Evolutionary conservation across 2,888 invertebrate genomes (phyloP), one percentile per base, ranked within the genome.

Genomic region (Leistus spinibarbis): DNA sequence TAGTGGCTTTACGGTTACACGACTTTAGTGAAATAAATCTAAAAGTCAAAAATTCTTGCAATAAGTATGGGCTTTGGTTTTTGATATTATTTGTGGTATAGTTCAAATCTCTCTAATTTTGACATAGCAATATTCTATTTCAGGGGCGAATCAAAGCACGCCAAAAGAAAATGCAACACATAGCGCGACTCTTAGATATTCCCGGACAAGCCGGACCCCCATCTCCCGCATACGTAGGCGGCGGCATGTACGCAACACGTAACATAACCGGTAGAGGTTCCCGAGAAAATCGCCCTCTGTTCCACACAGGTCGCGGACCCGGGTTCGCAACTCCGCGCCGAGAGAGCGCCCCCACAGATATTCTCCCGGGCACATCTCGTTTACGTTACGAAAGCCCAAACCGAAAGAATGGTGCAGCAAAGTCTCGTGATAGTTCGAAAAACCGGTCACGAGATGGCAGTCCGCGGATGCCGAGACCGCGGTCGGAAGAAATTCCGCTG

Each of bases 151-250:
- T 95, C 81, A 97, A 96, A 86, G 97, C 98, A 0, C 91, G 99
- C 0, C 97, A 98, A 82, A 95, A 96, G 86, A 99, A 99, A 86
- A 96, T 99, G 94, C 94, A 94, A 82, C 95, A 97, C 85, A 98
- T 99, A 73, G 98, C 97, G 0, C 91, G 94, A 53, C 87, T 99
- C 9, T 87, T 99, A 19, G 98, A 98, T 83, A 93, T 97, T 78
- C 92, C 93, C 0, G 90, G 90, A 0, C 88, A 89, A 81, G 84
- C 86, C 0, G 86, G 86, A 0, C 85, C 86, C 5, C 85, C 85
- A 2, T 85, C 87, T n/a, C 85, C 86, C 4, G 89, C 89, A 1
- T 85, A 83, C 78, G 83, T 84, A 2, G 85, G 85, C 22, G 82
- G 83, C 27, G 83, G 84, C 27, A 69, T 83, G 57, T 81, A 83